Conservation (phyloP, 1,140 invertebrate genomes). For the Kradibia gibbosae region DNA sequence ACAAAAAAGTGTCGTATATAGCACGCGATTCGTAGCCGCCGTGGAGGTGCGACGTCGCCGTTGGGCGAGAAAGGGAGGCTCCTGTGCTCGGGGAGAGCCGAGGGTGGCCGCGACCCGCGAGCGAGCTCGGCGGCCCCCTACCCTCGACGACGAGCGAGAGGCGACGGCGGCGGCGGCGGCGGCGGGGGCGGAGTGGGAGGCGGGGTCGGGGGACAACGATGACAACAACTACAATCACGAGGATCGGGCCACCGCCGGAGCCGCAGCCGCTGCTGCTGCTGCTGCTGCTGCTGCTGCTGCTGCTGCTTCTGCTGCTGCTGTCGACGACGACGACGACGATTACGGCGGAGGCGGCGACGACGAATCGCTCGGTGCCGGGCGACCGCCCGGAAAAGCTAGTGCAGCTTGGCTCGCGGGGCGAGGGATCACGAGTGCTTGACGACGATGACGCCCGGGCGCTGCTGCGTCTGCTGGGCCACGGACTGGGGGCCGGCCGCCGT, state of each 20-base stretch:
- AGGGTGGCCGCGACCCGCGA: too few species aligned
- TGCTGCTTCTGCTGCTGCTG: too few species aligned
- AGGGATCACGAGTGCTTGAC: conserved; percentile 83
- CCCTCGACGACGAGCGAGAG: neutral
- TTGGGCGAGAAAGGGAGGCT: neutral
- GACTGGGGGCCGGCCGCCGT: conserved; percentile 74
- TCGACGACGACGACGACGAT: neutral
- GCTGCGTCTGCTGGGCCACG: conserved; percentile 76
- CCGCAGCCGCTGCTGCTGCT: conserved; percentile 52
- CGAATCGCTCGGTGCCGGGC: conserved; percentile 20
- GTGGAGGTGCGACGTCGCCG: neutral
- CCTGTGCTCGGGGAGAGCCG: too few species aligned
- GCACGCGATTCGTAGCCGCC: neutral
- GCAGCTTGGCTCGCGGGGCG: conserved; percentile 56
- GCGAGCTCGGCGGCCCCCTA: neutral
- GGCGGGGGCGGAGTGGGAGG: neutral
- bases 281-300: too few species aligned
- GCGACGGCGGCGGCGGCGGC: neutral
- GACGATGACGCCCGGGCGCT: conserved; percentile 88
- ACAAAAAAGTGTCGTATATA: too few species aligned
- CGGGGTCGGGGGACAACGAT: neutral
- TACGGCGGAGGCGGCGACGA: neutral
- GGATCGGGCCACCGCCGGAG: conserved; percentile 9
- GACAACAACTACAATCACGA: neutral
- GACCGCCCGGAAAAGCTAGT: conserved; percentile 40